Evolutionary conservation across 2,113 vertebrate species (phyloP), one percentile per base, ranked within the genome.

Genomic region (Isurus oxyrinchus): DNA sequence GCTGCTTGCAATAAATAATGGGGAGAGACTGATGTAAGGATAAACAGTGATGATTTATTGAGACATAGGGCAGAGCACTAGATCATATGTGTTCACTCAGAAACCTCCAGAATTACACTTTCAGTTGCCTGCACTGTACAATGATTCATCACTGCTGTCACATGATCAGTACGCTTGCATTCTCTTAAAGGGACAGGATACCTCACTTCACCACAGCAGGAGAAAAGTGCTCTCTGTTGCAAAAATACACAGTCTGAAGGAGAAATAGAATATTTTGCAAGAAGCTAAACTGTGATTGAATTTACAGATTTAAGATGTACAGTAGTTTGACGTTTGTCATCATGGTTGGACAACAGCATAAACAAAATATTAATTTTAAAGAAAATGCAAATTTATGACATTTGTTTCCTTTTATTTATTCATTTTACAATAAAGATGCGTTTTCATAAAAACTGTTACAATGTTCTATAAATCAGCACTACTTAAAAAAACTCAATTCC

Each of bases 401-500:
- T 25, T 90, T 87, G 6, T 11, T 81, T 40, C 21, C 40, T 88
- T 55, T 31, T 11, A 27, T 90, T 57, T 90, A 90, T 55, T 57
- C 87, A 90, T 55, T 53, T 90, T 90, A 90, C 87, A 90, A 57
- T 90, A 90, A 90, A 31, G 53, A 90, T 10, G 3, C 31, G 27
- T 90, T 90, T 21, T 55, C 87, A 90, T 90, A 57, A 90, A 90
- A 90, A 55, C 53, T 57, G 69, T 44, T 27, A 3, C 35, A 84
- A 88, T 87, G 86, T 87, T 87, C 86, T 55, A 88, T 55, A 88
- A 88, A 88, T 88, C 49, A 88, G 53, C 53, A 90, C 87, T 57
- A 88, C 40, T 86, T 86, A 57, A 57, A 90, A 90, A 55, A 84
- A 84, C 40, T 76, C 27, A 76, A 86, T 90, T 55, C 87, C 27